Conservation (phyloP, 2,888 invertebrate genomes). For the Apodemia hepburni region DNA sequence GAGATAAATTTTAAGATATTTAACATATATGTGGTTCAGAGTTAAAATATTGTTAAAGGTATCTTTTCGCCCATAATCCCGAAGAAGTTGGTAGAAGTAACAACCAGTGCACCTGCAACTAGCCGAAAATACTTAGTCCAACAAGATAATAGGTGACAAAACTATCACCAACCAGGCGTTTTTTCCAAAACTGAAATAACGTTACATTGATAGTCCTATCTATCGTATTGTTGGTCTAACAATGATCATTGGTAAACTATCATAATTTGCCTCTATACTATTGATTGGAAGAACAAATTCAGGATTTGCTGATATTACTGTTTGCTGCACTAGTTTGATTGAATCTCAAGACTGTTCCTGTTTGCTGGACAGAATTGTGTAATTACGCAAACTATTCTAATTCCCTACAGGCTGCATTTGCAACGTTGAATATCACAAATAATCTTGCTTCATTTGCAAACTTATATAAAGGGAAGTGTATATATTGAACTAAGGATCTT, state of each 20-base stretch:
- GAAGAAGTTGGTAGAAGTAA: too few relatives aligned
- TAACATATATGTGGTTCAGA: too few relatives aligned
- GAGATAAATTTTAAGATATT: too few relatives aligned
- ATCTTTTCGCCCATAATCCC: too few relatives aligned
- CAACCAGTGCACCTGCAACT: too few relatives aligned
- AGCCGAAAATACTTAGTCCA: too few relatives aligned
- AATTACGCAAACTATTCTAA: slow-evolving; percentile 16
- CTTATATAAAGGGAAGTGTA: neutral
- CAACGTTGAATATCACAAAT: neutral
- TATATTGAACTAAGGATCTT: too few relatives aligned
- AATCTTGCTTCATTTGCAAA: neutral
- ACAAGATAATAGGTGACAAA: too few relatives aligned
- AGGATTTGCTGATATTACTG: slow-evolving; percentile 17
- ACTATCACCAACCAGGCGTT: too few relatives aligned
- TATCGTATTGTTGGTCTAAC: neutral
- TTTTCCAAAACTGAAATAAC: too few relatives aligned
- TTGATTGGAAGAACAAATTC: slow-evolving; percentile 19
- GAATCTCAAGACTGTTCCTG: slow-evolving; percentile 15
- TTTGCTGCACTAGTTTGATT: slow-evolving; percentile 15
- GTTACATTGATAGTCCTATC: too few relatives aligned
- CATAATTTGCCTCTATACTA: neutral
- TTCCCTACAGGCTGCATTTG: slow-evolving; percentile 6
- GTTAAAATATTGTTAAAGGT: too few relatives aligned
- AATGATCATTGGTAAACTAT: neutral
- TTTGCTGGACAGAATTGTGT: slow-evolving; percentile 12